These are phyloP conservation scores for Drosophila arizonae DNA, from an alignment of 1,140 invertebrate species.

Conservation along the genomic window DNA sequence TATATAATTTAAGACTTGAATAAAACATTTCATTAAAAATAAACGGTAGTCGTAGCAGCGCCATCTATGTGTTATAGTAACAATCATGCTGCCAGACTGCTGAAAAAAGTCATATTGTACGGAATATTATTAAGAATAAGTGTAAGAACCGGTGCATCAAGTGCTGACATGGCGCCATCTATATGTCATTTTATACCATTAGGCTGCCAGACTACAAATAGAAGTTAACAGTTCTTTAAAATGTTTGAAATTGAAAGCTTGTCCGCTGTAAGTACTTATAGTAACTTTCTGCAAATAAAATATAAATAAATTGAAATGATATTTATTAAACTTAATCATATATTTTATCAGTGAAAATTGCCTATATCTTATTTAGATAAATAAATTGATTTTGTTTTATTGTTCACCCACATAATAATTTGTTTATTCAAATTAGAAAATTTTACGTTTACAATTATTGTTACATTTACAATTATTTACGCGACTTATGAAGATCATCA, in stretches of 20 bases:
- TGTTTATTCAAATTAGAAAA: constrained; percentile 81
- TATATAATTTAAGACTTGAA: background rate
- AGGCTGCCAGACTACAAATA: constrained; percentile 2
- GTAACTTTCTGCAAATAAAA: background rate
- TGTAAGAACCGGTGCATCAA: background rate
- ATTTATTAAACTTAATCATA: too few relatives aligned
- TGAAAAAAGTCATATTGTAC: too few relatives aligned
- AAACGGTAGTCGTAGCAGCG: too few relatives aligned
- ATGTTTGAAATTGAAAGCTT: background rate
- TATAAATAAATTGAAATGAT: too few relatives aligned
- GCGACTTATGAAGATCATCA: constrained; percentile 75
- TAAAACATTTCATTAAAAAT: background rate
- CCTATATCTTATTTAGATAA: too few relatives aligned
- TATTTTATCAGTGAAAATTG: too few relatives aligned
- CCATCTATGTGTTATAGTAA: too few relatives aligned
- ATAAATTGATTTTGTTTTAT: constrained; percentile 33
- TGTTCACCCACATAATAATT: constrained; percentile 81
- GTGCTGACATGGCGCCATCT: constrained; percentile 27
- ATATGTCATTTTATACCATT: background rate
- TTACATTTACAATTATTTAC: constrained; percentile 75
- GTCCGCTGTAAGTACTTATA: background rate
- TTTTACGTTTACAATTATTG: constrained; percentile 65
- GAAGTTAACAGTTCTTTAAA: background rate
- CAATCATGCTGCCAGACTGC: too few relatives aligned
- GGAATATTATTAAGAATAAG: background rate